These are phyloP conservation scores for Chrysomela aeneicollis DNA, from an alignment of 2,888 invertebrate species.

Conservation along the genomic window DNA sequence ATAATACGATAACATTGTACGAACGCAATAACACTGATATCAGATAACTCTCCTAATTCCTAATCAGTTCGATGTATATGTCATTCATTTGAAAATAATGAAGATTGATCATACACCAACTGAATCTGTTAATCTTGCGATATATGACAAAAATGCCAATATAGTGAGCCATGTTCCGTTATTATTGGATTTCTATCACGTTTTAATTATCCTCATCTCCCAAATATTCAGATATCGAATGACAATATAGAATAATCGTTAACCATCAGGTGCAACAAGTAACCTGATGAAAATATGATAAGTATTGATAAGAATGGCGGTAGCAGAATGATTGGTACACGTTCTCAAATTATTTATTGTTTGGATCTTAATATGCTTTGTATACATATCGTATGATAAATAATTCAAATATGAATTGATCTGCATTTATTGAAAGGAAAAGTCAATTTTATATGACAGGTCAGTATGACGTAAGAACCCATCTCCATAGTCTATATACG, in stretches of 20 bases:
- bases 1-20: background rate
- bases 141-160: conserved; percentile 16
- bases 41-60: background rate
- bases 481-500: no score
- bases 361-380: no score
- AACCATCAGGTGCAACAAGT: background rate
- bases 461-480: no score
- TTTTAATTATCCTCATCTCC: conserved; percentile 23
- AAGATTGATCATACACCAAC: conserved; percentile 20
- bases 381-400: no score
- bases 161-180: background rate
- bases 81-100: conserved; percentile 11
- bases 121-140: conserved; percentile 20
- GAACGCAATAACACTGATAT: background rate
- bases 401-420: no score
- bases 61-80: background rate
- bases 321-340: background rate
- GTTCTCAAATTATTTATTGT: background rate
- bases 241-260: conserved; percentile 23
- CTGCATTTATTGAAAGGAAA: no score
- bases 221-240: conserved; percentile 31
- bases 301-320: background rate
- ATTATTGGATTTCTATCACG: conserved; percentile 32
- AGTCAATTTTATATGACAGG: no score
- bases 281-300: background rate